Evolutionary conservation across 37 sponge, comb jelly and placozoan genomes (phyloP), one percentile per base, ranked within the genome.

Genomic region (Spongilla lacustris): DNA sequence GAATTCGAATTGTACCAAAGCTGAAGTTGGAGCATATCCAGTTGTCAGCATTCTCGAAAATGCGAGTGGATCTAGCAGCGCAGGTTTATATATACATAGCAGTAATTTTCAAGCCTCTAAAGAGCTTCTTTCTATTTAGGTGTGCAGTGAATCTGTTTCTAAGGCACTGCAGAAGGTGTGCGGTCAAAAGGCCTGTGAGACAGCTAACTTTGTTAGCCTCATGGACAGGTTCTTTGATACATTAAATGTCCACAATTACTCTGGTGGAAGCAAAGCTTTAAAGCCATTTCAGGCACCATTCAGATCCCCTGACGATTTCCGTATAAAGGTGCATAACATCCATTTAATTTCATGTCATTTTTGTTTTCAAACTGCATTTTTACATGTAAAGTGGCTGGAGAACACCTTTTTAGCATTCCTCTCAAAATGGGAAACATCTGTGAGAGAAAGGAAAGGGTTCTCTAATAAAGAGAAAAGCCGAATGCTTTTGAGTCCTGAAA

Each of bases 181-280:
- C 25, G 75, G 67, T 24, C 58, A 30, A 35, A 36, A 23, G 11
- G 76, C 78, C 4, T 25, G 1, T 25, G 89, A 82, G 77, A 88
- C 89, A 74, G 38, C 30, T 66, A 81, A 58, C 66, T 87, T 87
- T 81, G 67, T 78, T 29, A 67, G 25, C 22, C 72, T 80, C 68
- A 74, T 81, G 74, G 81, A 87, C 74, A 46, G 69, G 31, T 74
- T 87, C 30, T 87, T 87, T 74, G 88, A 87, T 24, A 81, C 77
- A 66, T 69, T 87, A 12, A 87, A 87, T 69, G 77, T 78, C 5
- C 25, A 82, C 37, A 71, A 69, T 36, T 26, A 36, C 32, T 48
- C 23, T 26, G 82, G 81, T 58, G 71, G 81, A 28, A 81, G 58
- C 13, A 68, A 25, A 14, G 33, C 76, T 14, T 37, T 72, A 32